A percentile compares a stretch with the other conserved stretches of the same genome.
Evolutionary conservation across 2,797 vertebrate genomes (phyloP).

Genomic region (Psittacula echo): DNA sequence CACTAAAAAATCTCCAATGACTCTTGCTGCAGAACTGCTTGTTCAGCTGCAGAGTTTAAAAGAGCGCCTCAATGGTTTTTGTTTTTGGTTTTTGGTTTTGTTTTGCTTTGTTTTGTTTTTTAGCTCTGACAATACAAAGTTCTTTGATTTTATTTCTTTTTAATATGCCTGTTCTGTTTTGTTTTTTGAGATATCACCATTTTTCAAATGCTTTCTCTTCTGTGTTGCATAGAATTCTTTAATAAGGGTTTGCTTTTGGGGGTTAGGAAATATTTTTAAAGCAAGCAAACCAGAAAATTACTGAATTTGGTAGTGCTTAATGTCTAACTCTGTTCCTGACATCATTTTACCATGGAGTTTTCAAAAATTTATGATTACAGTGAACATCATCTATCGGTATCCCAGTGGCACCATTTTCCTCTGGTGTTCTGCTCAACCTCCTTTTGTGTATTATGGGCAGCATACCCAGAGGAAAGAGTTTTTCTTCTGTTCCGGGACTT

Average conservation of each 20-base stretch:
- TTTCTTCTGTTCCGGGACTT: background rate
- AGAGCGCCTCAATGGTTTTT: background rate
- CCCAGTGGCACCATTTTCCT: background rate
- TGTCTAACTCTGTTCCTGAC: background rate
- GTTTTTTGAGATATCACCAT: background rate
- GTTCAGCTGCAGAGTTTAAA: background rate
- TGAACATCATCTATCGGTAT: background rate
- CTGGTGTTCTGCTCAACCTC: background rate
- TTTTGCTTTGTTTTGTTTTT: background rate
- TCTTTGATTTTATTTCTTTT: background rate
- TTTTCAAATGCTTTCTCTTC: background rate
- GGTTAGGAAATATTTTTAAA: background rate
- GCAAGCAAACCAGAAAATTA: background rate
- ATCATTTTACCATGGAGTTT: background rate
- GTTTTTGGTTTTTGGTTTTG: background rate
- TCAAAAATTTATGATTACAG: background rate
- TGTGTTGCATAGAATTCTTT: background rate
- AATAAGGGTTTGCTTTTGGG: background rate
- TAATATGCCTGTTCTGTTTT: background rate
- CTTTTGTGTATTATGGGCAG: background rate
- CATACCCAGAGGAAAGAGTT: rapidly evolving
- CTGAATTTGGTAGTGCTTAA: background rate
- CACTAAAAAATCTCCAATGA: background rate
- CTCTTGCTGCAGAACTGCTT: background rate
- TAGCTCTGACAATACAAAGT: background rate